Evolutionary conservation across 1,140 invertebrate genomes (phyloP).

Genomic region (Parapsyche elsis): DNA sequence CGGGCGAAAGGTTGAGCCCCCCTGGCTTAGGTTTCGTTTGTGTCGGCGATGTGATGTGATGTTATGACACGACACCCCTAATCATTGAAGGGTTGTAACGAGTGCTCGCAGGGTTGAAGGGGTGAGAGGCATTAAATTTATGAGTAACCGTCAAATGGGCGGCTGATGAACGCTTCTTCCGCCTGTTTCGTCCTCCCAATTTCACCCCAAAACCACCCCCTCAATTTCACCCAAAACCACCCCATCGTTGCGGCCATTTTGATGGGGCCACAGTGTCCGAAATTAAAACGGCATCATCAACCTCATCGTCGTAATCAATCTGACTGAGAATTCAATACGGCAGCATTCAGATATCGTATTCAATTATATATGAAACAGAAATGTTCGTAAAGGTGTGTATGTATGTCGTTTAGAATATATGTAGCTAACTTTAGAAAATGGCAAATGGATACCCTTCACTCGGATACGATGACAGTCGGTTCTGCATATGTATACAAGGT

Average conservation of each 20-base stretch:
- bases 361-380: too few species aligned
- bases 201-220: constrained; percentile 38
- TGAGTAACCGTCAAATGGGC: constrained; percentile 50
- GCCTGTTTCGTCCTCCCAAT: constrained; percentile 35
- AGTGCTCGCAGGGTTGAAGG: constrained; percentile 34
- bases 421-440: too few species aligned
- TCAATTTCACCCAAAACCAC: constrained; percentile 9
- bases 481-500: too few species aligned
- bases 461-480: too few species aligned
- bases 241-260: constrained; percentile 17
- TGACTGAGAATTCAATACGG: too few species aligned
- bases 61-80: constrained; percentile 50
- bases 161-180: constrained; percentile 34
- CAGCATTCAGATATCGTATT: too few species aligned
- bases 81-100: constrained; percentile 52
- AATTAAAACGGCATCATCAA: neutral
- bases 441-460: too few species aligned
- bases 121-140: constrained; percentile 46
- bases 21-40: neutral
- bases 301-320: neutral
- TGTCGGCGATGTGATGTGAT: constrained; percentile 38
- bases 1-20: neutral
- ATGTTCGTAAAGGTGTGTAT: too few species aligned
- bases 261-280: neutral
- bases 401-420: too few species aligned